phyloP scores from a whole-genome alignment of 2,113 vertebrate species.

The Campylomormyrus tamandua region DNA sequence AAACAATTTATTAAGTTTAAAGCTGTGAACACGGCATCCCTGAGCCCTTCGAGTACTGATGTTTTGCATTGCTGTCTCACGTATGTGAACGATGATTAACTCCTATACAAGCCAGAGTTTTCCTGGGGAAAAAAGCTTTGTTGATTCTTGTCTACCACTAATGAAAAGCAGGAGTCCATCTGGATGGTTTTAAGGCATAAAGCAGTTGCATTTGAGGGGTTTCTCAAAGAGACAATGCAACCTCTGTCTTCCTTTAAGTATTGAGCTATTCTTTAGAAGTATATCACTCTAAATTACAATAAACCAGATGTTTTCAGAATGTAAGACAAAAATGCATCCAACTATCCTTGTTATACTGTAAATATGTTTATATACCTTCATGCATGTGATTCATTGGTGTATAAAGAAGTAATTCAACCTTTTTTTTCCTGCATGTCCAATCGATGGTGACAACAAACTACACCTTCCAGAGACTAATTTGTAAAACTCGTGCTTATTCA shows the following conservation, averaged over 20 bases:
- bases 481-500: not conserved
- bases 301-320: not conserved
- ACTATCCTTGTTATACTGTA: not conserved
- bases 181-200: slow-evolving; percentile 10
- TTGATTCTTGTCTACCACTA: not conserved
- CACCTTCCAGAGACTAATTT: not conserved
- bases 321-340: not conserved
- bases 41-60: not conserved
- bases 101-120: not conserved
- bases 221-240: slow-evolving; percentile 1
- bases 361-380: not conserved
- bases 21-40: not conserved
- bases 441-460: not conserved
- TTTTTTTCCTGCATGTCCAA: not conserved
- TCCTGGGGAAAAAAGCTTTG: not conserved
- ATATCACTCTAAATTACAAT: not conserved
- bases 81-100: not conserved
- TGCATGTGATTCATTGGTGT: not conserved
- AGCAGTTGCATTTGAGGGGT: not conserved
- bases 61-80: not conserved
- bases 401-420: not conserved
- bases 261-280: not conserved
- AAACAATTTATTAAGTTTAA: not conserved
- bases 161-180: not conserved
- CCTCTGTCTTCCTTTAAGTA: not conserved